Evolutionary conservation across 2,797 vertebrate species (phyloP), one percentile per base, ranked within the genome.

Genomic region (Cheirogaleus major): DNA sequence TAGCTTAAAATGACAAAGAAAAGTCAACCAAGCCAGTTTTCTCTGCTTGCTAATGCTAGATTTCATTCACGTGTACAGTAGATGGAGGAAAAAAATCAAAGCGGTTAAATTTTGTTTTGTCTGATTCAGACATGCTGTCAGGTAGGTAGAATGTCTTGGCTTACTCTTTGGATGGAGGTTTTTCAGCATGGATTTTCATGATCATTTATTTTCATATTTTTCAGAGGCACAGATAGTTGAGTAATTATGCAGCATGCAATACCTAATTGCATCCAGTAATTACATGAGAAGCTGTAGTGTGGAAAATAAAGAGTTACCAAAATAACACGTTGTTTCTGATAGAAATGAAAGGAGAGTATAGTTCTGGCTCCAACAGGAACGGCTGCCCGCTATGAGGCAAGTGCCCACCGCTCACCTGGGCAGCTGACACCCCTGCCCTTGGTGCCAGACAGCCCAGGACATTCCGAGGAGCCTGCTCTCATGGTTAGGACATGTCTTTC

Each of bases 211-310:
- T 98, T 63, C 95, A 86, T 30, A n/a, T 95, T 63, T 79, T 89
- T 83, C 90, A 95, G 82, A 95, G 95, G 79, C 95, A 97, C 55
- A 80, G 89, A 95, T 22, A 97, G 67, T 89, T 91, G 89, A 97
- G 75, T 95, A 92, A 96, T 97, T 95, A 89, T 83, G 86, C 70
- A 35, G 30, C 82, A 82, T 43, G 32, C 80, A 93, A 94, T 67
- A 93, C 61, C 61, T 91, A 98, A 95, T 88, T 93, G 97, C 90
- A 91, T 88, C 72, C 93, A 96, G 2, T 97, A 94, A 83, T 96
- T 95, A 94, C 93, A 96, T 15, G n/a, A 91, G 95, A 91, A 73
- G 72, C 78, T 55, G 61, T 93, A 41, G 30, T 35, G 82, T 81
- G 80, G 95, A 91, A 97, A 78, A 92, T 89, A 87, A 89, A 90